These are phyloP conservation scores for Notamacropus eugenii DNA, from an alignment of 2,797 vertebrate species.

Conservation along the genomic window DNA sequence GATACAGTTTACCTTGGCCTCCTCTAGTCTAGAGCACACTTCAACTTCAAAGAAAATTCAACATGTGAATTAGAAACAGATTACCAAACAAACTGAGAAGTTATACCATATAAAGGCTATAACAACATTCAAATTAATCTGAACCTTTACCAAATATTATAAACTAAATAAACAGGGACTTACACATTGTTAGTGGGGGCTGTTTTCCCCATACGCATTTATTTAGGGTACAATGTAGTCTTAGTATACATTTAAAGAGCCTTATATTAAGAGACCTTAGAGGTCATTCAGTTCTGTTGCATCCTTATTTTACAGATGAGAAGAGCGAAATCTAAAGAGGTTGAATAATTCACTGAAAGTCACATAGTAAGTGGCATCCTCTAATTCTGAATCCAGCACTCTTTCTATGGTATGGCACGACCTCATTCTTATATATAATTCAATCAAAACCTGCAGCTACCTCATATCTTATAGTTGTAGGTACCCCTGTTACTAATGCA, in stretches of 20 bases:
- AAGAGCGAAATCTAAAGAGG: neutral
- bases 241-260: no score
- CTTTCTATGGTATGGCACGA: neutral
- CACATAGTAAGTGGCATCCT: neutral
- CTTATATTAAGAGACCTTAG: neutral
- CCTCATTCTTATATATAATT: neutral
- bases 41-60: neutral
- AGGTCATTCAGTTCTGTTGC: neutral
- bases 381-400: neutral
- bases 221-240: neutral
- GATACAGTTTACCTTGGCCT: neutral
- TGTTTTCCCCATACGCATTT: neutral
- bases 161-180: neutral
- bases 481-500: neutral
- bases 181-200: neutral
- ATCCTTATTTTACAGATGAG: neutral
- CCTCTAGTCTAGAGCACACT: neutral
- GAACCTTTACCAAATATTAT: neutral
- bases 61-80: neutral
- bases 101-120: neutral
- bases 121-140: neutral
- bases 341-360: neutral
- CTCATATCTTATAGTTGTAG: neutral
- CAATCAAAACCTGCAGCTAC: neutral
- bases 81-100: neutral